Evolutionary conservation across 2,113 vertebrate species (phyloP), one percentile per base, ranked within the genome.

Genomic region (Elgaria multicarinata): DNA sequence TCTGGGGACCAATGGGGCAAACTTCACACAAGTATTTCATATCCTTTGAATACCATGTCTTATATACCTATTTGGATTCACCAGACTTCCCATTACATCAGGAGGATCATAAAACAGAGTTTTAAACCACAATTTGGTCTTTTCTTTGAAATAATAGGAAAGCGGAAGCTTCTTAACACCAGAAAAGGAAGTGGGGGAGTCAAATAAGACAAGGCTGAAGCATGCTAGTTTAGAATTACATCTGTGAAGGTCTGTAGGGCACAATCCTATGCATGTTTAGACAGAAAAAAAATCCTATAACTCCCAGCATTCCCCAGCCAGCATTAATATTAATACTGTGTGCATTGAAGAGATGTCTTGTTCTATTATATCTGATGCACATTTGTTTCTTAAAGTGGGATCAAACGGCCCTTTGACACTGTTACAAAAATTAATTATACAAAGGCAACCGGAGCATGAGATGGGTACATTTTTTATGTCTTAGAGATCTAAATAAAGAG

Each of bases 361-460:
- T 69, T 24, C 67, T 88, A 33, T 83, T 6, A 36, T 7, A 58
- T 76, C 55, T 83, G 18, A 1, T 3, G 4, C 0, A 18, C 12
- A 67, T 71, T 80, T 80, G 33, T 88, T 89, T 87, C 31, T 80
- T 80, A 50, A 92, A 87, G 22, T 28, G 42, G 10, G 5, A 83
- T 33, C 50, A 92, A 62, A 39, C 22, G 33, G 28, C 13, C 9
- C 6, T 31, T 75, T 46, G 42, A 53, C 42, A 77, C 1, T 79
- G 42, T 4, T 72, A 2, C 20, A 87, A 64, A 90, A 77, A 79
- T 84, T 50, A 76, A 88, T 88, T 88, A 81, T 44, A 42, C 6
- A 88, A 85, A 13, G 39, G 22, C 8, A 85, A 14, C 2, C 4
- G 13, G 36, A 91, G 64, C 1, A 78, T 0, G 0, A 76, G 2